Evolutionary conservation across 2,888 invertebrate genomes (phyloP).

Genomic region (Thereva unica): DNA sequence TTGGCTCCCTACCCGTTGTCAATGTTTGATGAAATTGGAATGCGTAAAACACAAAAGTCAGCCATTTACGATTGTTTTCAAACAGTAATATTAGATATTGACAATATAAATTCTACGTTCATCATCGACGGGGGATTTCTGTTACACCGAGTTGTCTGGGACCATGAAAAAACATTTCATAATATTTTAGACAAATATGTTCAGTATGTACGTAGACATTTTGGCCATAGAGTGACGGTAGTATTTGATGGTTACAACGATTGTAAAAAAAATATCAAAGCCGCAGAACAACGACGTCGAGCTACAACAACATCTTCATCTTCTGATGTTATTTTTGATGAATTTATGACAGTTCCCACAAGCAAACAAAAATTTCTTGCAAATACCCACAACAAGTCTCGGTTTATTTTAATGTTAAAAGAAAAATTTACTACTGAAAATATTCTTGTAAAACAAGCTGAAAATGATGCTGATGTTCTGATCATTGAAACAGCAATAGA

Average conservation of each 20-base stretch:
- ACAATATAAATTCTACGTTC: conserved; percentile 10
- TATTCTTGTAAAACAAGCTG: conserved; percentile 40
- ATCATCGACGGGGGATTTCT: conserved; percentile 35
- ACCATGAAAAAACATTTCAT: conserved; percentile 31
- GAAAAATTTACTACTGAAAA: conserved; percentile 37
- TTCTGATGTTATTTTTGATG: conserved; percentile 14
- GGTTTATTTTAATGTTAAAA: conserved; percentile 14
- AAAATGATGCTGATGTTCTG: no score
- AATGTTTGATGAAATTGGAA: conserved; percentile 33
- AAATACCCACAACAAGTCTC: conserved; percentile 7
- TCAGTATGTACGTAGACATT: conserved; percentile 28
- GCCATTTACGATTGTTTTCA: conserved; percentile 33
- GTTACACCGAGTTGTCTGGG: conserved; percentile 34
- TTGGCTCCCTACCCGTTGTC: conserved; percentile 35
- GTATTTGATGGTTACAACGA: conserved; percentile 29
- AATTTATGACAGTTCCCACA: conserved; percentile 2
- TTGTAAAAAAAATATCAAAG: conserved; percentile 7
- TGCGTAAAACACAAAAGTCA: conserved; percentile 37
- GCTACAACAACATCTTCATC: conserved; percentile 4
- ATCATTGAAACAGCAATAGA: no score
- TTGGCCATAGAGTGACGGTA: conserved; percentile 1
- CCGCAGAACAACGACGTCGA: conserved; percentile 14
- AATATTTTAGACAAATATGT: conserved; percentile 21
- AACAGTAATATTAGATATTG: no score
- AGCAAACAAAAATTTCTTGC: conserved; percentile 4